Evolutionary conservation across 2,888 invertebrate species (phyloP), one percentile per base, ranked within the genome.

Genomic region (Leptinotarsa juncta): DNA sequence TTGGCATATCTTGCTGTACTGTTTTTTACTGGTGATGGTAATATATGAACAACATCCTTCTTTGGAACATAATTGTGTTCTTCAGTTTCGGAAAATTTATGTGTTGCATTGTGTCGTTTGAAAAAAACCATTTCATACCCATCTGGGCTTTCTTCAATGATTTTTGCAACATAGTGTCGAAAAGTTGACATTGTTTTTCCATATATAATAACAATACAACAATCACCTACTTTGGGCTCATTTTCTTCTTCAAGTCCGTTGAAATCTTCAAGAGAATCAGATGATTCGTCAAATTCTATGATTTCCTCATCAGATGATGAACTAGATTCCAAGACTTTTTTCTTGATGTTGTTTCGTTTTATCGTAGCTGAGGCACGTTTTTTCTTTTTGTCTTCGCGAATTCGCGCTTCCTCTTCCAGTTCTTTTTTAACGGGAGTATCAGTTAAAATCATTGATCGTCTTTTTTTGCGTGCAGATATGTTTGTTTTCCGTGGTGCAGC

Each of bases 351-450:
- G 57, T 57, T 57, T 23, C 57, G 57, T 57, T 57, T 20, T 57
- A 57, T 23, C 12, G 23, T 57, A 57, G 57, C 23, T 57, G 23
- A 57, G 12, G 23, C 23, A 57, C 20, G 20, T 57, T 57, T 67
- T 53, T 50, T 48, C 49, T 67, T 67, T 67, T 67, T 67, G 20
- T 67, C 67, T 67, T 51, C 68, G 51, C 53, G 51, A 68, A 53
- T 68, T 68, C 57, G 57, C 57, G 57, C 23, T 57, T 57, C 53
- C 53, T 53, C 53, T 68, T 68, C 53, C 26, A 68, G 53, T 32
- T 68, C 53, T 26, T 68, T 55, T 32, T 68, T 26, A n/a, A 68
- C 53, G 26, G 68, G 53, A 53, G 68, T 65, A 65, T 49, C 49
- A 42, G 14, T 65, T 65, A 42, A 65, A 49, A 65, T 16, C 65